A percentile compares a stretch with the other conserved stretches of the same genome.
phyloP scores from a whole-genome alignment of 2,113 vertebrate genomes.

The Cygnus atratus region DNA sequence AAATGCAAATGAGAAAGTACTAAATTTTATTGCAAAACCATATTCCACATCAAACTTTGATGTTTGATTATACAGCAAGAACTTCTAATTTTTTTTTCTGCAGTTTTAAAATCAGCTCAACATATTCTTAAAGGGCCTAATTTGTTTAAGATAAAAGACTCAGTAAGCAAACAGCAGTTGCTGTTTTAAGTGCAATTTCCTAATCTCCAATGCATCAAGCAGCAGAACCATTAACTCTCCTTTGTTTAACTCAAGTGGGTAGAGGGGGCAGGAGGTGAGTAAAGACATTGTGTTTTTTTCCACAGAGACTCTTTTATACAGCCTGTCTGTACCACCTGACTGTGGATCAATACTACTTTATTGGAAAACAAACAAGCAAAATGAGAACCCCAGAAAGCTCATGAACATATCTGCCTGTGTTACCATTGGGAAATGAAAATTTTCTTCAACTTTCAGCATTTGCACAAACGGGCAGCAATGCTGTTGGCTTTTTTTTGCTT shows the following conservation, averaged over 20 bases:
- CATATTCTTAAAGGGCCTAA: background rate
- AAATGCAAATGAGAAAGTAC: slow-evolving; percentile 52
- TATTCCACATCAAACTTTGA: slow-evolving; percentile 39
- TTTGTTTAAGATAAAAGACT: background rate
- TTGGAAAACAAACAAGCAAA: slow-evolving; percentile 50
- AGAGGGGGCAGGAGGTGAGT: background rate
- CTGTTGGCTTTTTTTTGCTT: background rate
- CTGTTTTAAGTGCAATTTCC: background rate
- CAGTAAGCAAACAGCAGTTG: background rate
- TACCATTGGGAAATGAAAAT: background rate
- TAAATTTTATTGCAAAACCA: slow-evolving; percentile 26
- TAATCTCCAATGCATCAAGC: background rate
- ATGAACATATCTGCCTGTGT: background rate
- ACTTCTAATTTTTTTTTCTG: background rate
- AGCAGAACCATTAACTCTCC: background rate
- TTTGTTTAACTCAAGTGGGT: background rate
- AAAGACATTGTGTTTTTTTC: background rate
- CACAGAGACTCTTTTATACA: background rate
- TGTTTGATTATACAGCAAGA: slow-evolving; percentile 13
- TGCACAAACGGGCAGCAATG: background rate
- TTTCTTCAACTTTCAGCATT: background rate
- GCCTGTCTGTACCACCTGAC: slow-evolving; percentile 10
- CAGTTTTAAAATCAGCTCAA: background rate
- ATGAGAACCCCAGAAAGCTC: background rate
- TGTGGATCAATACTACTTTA: slow-evolving; percentile 19